These are phyloP conservation scores for Drosophila sproati DNA, from an alignment of 1,140 invertebrate genomes.

Conservation along the genomic window DNA sequence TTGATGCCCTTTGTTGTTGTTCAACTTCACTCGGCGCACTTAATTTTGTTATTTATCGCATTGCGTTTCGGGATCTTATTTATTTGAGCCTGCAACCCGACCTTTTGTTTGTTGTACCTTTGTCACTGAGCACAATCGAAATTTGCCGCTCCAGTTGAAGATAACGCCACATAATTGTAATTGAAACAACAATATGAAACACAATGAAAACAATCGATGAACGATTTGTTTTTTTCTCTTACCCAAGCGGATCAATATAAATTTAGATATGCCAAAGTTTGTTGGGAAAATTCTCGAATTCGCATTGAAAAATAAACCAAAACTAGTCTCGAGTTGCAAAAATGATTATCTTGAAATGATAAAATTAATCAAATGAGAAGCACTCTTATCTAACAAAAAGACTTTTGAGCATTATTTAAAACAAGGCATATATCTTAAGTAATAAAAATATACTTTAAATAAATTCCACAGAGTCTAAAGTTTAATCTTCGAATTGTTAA, in stretches of 20 bases:
- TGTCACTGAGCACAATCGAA: constrained; percentile 41
- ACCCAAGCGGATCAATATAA: neutral
- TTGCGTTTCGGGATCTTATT: constrained; percentile 35
- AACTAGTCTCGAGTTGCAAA: no score
- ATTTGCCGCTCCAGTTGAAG: constrained; percentile 40
- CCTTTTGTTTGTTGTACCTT: constrained; percentile 56
- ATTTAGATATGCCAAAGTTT: neutral
- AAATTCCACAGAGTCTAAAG: neutral
- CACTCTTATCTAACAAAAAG: no score
- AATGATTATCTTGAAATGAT: no score
- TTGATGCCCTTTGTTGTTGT: constrained; percentile 72
- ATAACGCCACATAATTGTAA: constrained; percentile 45
- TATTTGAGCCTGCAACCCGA: constrained; percentile 27
- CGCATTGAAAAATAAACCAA: no score
- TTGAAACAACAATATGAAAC: constrained; percentile 26
- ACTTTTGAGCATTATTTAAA: no score
- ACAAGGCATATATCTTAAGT: no score
- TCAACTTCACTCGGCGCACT: constrained; percentile 56
- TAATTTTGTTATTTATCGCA: constrained; percentile 70
- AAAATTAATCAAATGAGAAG: no score
- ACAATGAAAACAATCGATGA: constrained; percentile 17
- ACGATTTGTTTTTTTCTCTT: neutral
- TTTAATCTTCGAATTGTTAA: constrained; percentile 6
- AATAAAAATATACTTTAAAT: neutral
- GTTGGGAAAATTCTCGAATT: neutral